Percentiles rank a stretch among this genome's conserved stretches.
Conservation (phyloP, 2,797 vertebrate species). For the Syncerus caffer region DNA sequence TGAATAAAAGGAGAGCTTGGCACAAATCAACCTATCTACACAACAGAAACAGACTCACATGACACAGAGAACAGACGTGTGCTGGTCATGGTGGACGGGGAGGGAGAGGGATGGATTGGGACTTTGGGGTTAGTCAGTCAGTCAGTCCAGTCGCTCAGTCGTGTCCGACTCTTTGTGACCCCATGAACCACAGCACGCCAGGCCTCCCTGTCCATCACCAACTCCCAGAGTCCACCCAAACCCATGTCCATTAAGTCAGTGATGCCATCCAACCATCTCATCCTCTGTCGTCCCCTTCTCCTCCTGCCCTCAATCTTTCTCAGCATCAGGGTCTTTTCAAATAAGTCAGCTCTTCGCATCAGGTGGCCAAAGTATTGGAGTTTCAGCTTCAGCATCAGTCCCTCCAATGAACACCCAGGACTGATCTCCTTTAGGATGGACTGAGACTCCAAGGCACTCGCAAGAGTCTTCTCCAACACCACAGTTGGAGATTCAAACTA, state of each 20-base stretch:
- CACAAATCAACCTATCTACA: neutral
- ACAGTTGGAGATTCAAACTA: neutral
- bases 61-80: neutral
- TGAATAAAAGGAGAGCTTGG: neutral
- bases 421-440: neutral
- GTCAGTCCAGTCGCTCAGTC: neutral
- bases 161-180: rapidly evolving
- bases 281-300: neutral
- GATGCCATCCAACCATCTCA: neutral
- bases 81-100: neutral
- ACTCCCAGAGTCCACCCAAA: neutral
- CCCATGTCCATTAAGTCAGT: neutral
- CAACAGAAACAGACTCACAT: neutral
- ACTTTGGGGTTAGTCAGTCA: neutral
- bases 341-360: neutral
- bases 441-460: neutral
- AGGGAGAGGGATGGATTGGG: neutral
- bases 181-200: rapidly evolving
- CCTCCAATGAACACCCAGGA: neutral
- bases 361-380: neutral
- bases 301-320: neutral
- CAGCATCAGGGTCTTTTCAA: neutral
- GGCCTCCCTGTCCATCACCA: neutral
- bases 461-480: neutral
- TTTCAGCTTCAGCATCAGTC: neutral